A percentile compares a stretch with the other conserved stretches of the same genome.
Evolutionary conservation across 2,113 vertebrate genomes (phyloP).

Genomic region (Narcine bancroftii): DNA sequence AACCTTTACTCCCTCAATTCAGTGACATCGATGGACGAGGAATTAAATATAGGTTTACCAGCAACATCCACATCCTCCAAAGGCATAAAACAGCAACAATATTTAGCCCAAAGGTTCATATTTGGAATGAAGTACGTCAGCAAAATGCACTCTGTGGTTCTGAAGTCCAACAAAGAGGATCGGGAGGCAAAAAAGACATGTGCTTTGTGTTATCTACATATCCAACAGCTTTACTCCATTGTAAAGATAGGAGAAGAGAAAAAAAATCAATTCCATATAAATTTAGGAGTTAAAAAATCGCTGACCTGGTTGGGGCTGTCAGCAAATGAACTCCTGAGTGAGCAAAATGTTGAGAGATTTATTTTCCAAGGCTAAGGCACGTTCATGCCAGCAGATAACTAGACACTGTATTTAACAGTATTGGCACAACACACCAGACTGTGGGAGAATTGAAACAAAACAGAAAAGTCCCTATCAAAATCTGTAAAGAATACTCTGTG

Average conservation of each 20-base stretch:
- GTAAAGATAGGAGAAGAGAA: background rate
- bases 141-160: background rate
- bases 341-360: background rate
- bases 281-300: constrained; percentile 14
- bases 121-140: background rate
- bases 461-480: background rate
- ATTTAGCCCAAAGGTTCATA: background rate
- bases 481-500: background rate
- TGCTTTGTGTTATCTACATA: constrained; percentile 4
- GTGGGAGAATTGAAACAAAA: background rate
- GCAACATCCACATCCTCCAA: too few species aligned
- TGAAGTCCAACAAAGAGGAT: background rate
- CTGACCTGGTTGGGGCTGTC: background rate
- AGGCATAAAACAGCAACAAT: background rate
- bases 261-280: background rate
- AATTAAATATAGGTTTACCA: too few species aligned
- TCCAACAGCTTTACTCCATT: background rate
- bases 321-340: background rate
- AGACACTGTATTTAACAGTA: background rate
- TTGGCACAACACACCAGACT: background rate
- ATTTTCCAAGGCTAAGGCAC: background rate
- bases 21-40: too few species aligned
- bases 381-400: background rate
- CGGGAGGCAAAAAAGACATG: background rate
- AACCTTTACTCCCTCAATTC: too few species aligned